Evolutionary conservation across 2,113 vertebrate genomes (phyloP).

Genomic region (Morone saxatilis): DNA sequence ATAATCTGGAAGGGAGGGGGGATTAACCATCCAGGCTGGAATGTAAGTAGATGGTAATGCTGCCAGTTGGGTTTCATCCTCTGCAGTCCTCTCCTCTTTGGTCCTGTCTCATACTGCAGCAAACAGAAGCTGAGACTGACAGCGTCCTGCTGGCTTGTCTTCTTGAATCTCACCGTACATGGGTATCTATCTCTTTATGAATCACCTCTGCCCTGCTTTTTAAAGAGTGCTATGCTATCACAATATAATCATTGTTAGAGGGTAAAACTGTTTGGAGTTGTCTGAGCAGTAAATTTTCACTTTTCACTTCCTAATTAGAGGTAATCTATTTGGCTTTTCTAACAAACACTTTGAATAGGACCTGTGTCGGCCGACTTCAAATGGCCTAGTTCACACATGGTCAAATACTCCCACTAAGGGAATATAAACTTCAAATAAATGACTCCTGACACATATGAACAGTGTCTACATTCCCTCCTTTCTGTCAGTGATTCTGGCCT

Average conservation of each 20-base stretch:
- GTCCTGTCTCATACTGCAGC: conserved; percentile 20
- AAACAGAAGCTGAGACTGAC: conserved; percentile 7
- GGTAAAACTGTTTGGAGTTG: background rate
- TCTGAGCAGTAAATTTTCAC: background rate
- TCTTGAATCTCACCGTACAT: background rate
- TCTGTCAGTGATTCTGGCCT: background rate
- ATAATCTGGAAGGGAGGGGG: conserved; percentile 55
- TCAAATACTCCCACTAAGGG: background rate
- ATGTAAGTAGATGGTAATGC: conserved; percentile 39
- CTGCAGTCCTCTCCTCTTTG: conserved; percentile 4
- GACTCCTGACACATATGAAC: background rate
- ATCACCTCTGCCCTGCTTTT: conserved; percentile 6
- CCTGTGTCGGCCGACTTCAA: background rate
- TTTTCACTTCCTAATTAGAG: background rate
- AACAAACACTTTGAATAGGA: conserved; percentile 2
- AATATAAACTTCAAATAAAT: background rate
- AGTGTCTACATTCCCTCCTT: background rate
- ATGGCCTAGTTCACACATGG: background rate
- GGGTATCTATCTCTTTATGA: conserved; percentile 3
- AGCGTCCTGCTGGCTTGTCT: conserved; percentile 5
- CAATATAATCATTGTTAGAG: background rate
- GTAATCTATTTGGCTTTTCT: background rate
- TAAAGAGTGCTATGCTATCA: background rate
- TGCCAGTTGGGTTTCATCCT: conserved; percentile 26
- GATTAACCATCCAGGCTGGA: conserved; percentile 45